A percentile compares a stretch with the other conserved stretches of the same genome.
phyloP scores from a whole-genome alignment of 2,797 vertebrate species.

The Pangasius macronema region DNA sequence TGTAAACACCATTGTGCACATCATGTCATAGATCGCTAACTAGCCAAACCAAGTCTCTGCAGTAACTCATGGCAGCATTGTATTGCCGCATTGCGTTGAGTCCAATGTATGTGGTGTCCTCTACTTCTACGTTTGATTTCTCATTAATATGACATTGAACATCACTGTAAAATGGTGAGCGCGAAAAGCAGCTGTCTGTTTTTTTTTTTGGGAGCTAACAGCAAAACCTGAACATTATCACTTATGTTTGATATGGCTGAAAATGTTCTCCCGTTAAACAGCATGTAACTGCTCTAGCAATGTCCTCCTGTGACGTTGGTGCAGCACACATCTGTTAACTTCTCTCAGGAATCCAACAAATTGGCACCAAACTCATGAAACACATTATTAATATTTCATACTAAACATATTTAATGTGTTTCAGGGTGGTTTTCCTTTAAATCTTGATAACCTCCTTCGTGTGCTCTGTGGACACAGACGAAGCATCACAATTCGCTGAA shows the following conservation, averaged over 20 bases:
- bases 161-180: neutral
- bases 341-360: neutral
- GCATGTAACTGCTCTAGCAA: neutral
- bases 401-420: neutral
- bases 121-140: neutral
- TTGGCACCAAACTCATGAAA: neutral
- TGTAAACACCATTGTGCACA: neutral
- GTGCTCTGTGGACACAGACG: neutral
- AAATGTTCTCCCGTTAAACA: neutral
- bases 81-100: neutral
- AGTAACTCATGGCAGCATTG: neutral
- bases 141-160: neutral
- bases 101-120: no score
- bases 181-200: neutral
- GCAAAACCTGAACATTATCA: neutral
- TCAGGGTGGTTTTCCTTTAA: slow-evolving; percentile 7
- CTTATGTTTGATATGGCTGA: neutral
- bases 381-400: neutral
- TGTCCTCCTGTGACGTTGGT: neutral
- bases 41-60: neutral
- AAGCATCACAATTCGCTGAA: neutral
- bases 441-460: neutral
- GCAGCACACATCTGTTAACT: neutral
- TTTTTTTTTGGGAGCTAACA: neutral
- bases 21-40: neutral